Percentiles rank a stretch among this genome's conserved stretches.
Conservation (phyloP, 2,797 vertebrate species). For the Pempheris klunzingeri region DNA sequence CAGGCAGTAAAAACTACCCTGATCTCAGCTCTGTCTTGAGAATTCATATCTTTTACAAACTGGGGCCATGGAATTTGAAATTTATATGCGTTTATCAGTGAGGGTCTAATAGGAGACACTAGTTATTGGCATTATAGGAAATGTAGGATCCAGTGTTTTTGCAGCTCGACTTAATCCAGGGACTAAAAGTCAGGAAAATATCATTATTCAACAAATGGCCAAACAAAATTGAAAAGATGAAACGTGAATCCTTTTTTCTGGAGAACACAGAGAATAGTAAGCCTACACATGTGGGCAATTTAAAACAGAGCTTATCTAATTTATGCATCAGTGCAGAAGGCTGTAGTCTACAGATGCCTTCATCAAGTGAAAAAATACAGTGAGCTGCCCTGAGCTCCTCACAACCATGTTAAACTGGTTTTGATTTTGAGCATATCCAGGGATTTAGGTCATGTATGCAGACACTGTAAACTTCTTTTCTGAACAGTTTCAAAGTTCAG, state of each 20-base stretch:
- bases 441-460: neutral
- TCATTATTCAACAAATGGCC: neutral
- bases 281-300: neutral
- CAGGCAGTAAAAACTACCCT: neutral
- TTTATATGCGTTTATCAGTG: too few relatives aligned
- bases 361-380: neutral
- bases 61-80: too few relatives aligned
- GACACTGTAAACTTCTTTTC: neutral
- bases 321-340: neutral
- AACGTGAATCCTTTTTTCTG: neutral
- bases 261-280: neutral
- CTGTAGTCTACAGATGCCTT: neutral
- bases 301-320: neutral
- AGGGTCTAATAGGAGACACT: neutral
- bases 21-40: neutral
- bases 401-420: neutral
- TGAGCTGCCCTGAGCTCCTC: neutral
- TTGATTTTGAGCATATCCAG: neutral
- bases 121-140: constrained; percentile 5
- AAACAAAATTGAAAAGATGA: neutral
- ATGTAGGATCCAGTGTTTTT: neutral
- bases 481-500: neutral
- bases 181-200: neutral
- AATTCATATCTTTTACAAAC: neutral
- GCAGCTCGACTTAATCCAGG: neutral